phyloP scores from a whole-genome alignment of 2,888 invertebrate genomes.

The Molorchus minor region DNA sequence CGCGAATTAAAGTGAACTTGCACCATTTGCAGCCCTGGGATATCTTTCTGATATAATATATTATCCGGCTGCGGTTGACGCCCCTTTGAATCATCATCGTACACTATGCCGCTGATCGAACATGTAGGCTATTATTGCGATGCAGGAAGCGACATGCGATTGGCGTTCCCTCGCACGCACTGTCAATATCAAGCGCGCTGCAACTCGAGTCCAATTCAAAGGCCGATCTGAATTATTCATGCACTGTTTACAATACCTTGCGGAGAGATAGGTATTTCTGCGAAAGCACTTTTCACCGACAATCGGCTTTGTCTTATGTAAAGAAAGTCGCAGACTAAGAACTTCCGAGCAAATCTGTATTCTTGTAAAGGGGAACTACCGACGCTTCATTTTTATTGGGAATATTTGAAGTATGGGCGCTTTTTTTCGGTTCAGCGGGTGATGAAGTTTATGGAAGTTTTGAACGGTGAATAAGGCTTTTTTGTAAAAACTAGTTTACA shows the following conservation, averaged over 20 bases:
- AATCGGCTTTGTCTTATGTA: constrained; percentile 39
- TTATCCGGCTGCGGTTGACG: constrained; percentile 48
- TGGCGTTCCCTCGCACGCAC: constrained; percentile 43
- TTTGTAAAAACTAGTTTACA: too few relatives aligned
- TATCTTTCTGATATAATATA: constrained; percentile 41
- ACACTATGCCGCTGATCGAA: constrained; percentile 39
- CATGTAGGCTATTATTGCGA: constrained; percentile 43
- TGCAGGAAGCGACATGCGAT: constrained; percentile 44
- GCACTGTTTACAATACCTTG: constrained; percentile 43
- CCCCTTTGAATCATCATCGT: constrained; percentile 44
- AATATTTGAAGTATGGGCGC: neutral
- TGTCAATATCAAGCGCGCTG: constrained; percentile 41
- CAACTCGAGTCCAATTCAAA: constrained; percentile 42
- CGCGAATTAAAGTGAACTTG: constrained; percentile 35
- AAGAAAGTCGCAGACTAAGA: constrained; percentile 34
- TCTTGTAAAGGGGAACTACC: neutral
- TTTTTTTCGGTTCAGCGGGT: too few relatives aligned
- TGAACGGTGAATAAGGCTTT: too few relatives aligned
- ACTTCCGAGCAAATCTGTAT: constrained; percentile 33
- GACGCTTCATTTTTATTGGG: neutral
- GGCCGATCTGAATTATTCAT: constrained; percentile 46
- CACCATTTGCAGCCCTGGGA: constrained; percentile 39
- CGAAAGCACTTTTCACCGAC: constrained; percentile 35
- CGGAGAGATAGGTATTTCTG: constrained; percentile 30
- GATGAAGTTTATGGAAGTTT: too few relatives aligned